Conservation (phyloP, 2,888 invertebrate genomes). For the Papilio gigon region DNA sequence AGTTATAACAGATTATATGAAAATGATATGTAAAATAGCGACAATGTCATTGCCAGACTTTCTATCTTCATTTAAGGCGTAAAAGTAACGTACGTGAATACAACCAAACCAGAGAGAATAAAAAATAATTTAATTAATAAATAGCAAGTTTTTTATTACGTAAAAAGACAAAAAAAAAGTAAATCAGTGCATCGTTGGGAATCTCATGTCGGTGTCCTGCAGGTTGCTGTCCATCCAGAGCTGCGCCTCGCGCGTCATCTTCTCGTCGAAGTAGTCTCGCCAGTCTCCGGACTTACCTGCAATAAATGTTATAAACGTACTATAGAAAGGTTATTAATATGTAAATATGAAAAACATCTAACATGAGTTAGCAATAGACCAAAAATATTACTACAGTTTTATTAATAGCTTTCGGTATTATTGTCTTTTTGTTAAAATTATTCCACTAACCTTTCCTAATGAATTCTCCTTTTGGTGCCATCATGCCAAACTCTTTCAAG, state of each 20-base stretch:
- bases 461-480: slow-evolving; percentile 79
- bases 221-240: slow-evolving; percentile 86
- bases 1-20: too few relatives aligned
- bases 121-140: too few relatives aligned
- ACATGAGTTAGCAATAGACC: too few relatives aligned
- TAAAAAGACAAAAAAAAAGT: too few relatives aligned
- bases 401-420: neutral
- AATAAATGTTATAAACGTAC: neutral
- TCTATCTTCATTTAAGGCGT: too few relatives aligned
- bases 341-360: too few relatives aligned
- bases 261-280: slow-evolving; percentile 84
- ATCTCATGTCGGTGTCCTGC: slow-evolving; percentile 52
- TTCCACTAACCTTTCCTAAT: slow-evolving; percentile 76
- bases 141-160: too few relatives aligned
- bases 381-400: neutral
- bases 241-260: slow-evolving; percentile 85
- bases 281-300: slow-evolving; percentile 28
- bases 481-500: slow-evolving; percentile 78
- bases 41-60: too few relatives aligned
- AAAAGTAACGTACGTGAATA: too few relatives aligned
- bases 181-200: neutral
- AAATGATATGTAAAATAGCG: too few relatives aligned
- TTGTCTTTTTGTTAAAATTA: neutral
- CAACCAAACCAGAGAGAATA: too few relatives aligned
- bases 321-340: too few relatives aligned